These are phyloP conservation scores for Etheostoma cragini DNA, from an alignment of 2,113 vertebrate genomes.

Conservation along the genomic window DNA sequence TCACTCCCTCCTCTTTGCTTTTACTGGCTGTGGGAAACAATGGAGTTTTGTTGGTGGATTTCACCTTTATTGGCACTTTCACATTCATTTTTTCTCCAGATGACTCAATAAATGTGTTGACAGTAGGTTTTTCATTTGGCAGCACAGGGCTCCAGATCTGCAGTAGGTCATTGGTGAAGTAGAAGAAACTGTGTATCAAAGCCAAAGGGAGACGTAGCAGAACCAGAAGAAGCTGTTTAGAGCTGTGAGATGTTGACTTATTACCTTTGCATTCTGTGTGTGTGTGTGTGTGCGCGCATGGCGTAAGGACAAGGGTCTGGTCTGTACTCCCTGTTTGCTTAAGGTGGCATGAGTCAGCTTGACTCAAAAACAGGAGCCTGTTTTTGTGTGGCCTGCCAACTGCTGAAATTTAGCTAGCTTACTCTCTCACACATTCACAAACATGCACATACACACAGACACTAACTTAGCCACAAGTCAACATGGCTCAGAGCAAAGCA, in stretches of 20 bases:
- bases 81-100: conserved; percentile 26
- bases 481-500: conserved; percentile 34
- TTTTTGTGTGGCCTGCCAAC: conserved; percentile 77
- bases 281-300: conserved; percentile 23
- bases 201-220: conserved; percentile 58
- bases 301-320: conserved; percentile 78
- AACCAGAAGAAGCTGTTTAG: conserved; percentile 72
- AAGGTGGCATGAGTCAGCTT: conserved; percentile 81
- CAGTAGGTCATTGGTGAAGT: conserved; percentile 60
- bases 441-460: conserved; percentile 20
- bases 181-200: conserved; percentile 63
- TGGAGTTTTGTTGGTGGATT: conserved; percentile 63
- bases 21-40: conserved; percentile 65
- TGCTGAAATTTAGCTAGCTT: conserved; percentile 72
- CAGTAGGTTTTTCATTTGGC: conserved; percentile 41
- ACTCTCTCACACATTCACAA: conserved; percentile 33
- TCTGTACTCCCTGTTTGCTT: conserved; percentile 83
- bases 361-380: conserved; percentile 79
- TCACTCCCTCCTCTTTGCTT: conserved; percentile 29
- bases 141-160: conserved; percentile 45
- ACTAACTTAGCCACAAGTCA: conserved; percentile 50
- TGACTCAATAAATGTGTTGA: conserved; percentile 57
- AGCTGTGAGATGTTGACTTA: conserved; percentile 76
- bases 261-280: conserved; percentile 55
- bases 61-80: conserved; percentile 42